phyloP scores from a whole-genome alignment of 2,888 invertebrate genomes.

The Nomada lathburiana region DNA sequence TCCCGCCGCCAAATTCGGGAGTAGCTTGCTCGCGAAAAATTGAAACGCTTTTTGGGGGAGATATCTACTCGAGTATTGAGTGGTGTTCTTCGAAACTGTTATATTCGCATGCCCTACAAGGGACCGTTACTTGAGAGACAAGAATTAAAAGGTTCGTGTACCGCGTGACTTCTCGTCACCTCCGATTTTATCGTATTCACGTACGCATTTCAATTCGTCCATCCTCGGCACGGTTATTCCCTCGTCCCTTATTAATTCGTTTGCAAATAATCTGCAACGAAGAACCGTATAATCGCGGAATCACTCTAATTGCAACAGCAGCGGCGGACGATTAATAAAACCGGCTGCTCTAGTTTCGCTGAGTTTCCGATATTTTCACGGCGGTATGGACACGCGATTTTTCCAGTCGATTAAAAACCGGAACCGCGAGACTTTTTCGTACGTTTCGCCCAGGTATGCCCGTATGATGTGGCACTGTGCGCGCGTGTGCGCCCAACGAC shows the following conservation, averaged over 20 bases:
- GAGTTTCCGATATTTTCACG: slow-evolving; percentile 42
- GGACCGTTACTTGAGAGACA: too few relatives aligned
- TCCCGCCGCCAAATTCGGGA: too few relatives aligned
- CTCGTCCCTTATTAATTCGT: background rate
- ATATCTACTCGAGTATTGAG: too few relatives aligned
- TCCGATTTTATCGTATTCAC: too few relatives aligned
- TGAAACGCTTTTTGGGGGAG: too few relatives aligned
- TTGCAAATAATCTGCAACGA: slow-evolving; percentile 34
- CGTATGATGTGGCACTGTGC: background rate
- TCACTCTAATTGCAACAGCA: slow-evolving; percentile 39
- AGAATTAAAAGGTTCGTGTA: too few relatives aligned
- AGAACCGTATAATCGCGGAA: slow-evolving; percentile 36
- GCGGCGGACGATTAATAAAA: slow-evolving; percentile 34
- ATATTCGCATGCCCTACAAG: too few relatives aligned
- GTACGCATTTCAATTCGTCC: too few relatives aligned
- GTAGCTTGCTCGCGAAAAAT: too few relatives aligned
- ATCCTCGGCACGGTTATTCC: too few relatives aligned
- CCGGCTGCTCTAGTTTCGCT: slow-evolving; percentile 13
- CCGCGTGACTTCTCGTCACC: too few relatives aligned
- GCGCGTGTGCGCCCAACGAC: slow-evolving; percentile 41
- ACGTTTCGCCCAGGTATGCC: background rate
- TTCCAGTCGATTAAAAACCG: slow-evolving; percentile 45
- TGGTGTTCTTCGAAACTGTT: too few relatives aligned
- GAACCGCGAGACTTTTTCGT: background rate
- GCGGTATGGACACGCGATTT: slow-evolving; percentile 18